These are phyloP conservation scores for Pipra filicauda DNA, from an alignment of 2,113 vertebrate genomes.

Conservation along the genomic window DNA sequence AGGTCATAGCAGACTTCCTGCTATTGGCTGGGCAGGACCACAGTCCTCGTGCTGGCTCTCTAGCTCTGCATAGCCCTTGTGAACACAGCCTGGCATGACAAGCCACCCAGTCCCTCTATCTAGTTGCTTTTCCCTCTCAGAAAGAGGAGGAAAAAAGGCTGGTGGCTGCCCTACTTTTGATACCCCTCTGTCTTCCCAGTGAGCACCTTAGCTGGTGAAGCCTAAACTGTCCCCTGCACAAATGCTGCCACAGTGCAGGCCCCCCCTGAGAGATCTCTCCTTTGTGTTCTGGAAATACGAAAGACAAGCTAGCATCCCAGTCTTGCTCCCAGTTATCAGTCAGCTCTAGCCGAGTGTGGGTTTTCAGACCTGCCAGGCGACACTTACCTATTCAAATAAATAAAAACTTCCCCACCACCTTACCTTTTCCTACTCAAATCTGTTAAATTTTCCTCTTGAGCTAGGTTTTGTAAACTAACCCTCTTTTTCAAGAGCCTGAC, in stretches of 20 bases:
- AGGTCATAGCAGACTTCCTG: background rate
- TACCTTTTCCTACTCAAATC: background rate
- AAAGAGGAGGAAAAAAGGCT: background rate
- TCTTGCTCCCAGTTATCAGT: background rate
- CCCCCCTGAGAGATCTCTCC: background rate
- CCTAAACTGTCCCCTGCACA: background rate
- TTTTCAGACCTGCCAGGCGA: background rate
- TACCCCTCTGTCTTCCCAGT: rapidly evolving
- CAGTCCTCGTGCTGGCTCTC: background rate
- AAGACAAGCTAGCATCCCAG: background rate
- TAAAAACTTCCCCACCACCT: background rate
- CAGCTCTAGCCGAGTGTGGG: background rate
- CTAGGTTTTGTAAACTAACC: background rate
- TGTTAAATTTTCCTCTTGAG: background rate
- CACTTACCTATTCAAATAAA: background rate
- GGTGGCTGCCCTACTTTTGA: background rate
- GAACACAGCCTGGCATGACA: background rate
- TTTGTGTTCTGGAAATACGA: background rate
- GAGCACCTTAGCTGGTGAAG: background rate
- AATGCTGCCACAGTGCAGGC: background rate
- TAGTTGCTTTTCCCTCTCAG: background rate
- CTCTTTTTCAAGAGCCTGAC: background rate
- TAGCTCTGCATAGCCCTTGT: background rate
- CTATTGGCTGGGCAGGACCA: background rate
- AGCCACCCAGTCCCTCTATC: background rate